Evolutionary conservation across 2,888 invertebrate species (phyloP), one percentile per base, ranked within the genome.

Genomic region (Diplazon laetatorius): DNA sequence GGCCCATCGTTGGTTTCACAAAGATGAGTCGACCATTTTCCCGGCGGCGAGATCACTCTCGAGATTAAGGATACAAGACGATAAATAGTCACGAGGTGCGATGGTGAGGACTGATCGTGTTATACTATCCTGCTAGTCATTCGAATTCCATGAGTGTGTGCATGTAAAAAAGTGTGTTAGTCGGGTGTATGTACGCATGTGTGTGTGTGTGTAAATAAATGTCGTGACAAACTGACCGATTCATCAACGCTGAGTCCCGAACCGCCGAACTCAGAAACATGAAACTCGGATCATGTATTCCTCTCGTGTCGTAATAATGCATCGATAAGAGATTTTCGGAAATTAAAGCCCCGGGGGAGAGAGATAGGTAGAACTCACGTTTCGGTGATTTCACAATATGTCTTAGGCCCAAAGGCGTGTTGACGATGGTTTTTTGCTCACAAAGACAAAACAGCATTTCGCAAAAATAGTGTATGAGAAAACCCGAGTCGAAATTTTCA

Each of bases 61-160:
- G 39, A 52, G 65, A 14, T 52, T 55, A 30, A 25, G 55, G 9
- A 30, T 16, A 25, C 44, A 35, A 37, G 55, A 39, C 62, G 76
- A 68, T 77, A 68, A 72, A 77, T 72, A 72, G 46, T 46, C 37
- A 62, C 35, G 71, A 72, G 66, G 72, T 42, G 66, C 52, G 71
- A 66, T 65, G 50, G 71, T 37, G 68, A 71, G 55, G 62, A 72
- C 68, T 48, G 72, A 62, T 55, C 72, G 72, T 25, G 20, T 20
- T 25, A 48, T 62, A 46, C 25, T 57, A 68, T 66, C 60, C 48
- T 39, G 46, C 30, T 55, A 37, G 12, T 22, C 37, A 60, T 55
- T 55, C 55, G 39, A 72, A 68, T 60, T 42, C n/a, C n/a, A n/a
- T n/a, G n/a, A n/a, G 18, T 55, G 52, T 8, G 18, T 12, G 59